Percentiles rank a stretch among this genome's conserved stretches.
Conservation (phyloP, 2,888 invertebrate genomes). For the Ophion obscuratus region DNA sequence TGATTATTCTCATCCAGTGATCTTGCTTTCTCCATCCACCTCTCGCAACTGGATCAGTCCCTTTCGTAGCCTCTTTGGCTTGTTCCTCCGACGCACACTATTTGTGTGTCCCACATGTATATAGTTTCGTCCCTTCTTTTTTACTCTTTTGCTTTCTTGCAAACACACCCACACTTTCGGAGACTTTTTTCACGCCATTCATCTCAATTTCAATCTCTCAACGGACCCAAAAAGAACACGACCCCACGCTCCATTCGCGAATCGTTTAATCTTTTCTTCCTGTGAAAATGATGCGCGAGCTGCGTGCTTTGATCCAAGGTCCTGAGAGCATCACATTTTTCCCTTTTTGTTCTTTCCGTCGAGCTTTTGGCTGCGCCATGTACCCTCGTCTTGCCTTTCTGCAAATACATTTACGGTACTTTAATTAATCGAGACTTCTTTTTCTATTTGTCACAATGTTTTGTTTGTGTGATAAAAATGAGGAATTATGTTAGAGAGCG, state of each 20-base stretch:
- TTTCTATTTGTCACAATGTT: neutral
- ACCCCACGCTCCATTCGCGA: slow-evolving; percentile 25
- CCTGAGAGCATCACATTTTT: slow-evolving; percentile 4
- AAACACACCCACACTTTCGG: neutral
- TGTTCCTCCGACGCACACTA: slow-evolving; percentile 33
- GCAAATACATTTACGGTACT: neutral
- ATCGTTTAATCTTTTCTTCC: slow-evolving; percentile 55
- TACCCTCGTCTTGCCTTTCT: neutral
- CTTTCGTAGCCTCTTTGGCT: slow-evolving; percentile 27
- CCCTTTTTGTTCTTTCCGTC: neutral
- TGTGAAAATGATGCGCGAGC: slow-evolving; percentile 12
- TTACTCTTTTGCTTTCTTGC: slow-evolving; percentile 12
- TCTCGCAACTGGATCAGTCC: slow-evolving; percentile 28
- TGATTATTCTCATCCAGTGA: slow-evolving; percentile 70
- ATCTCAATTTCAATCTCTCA: slow-evolving; percentile 63
- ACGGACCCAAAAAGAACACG: slow-evolving; percentile 48
- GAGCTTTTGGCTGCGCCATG: neutral
- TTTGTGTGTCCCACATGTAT: slow-evolving; percentile 11
- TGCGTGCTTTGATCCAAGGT: neutral
- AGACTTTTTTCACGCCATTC: slow-evolving; percentile 36
- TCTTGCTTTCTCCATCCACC: slow-evolving; percentile 55
- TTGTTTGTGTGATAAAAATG: neutral
- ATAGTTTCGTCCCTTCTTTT: slow-evolving; percentile 8
- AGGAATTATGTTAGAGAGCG: neutral
- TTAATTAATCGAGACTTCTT: neutral